These are phyloP conservation scores for Heliconius charithonia DNA, from an alignment of 2,888 invertebrate species.

Conservation along the genomic window DNA sequence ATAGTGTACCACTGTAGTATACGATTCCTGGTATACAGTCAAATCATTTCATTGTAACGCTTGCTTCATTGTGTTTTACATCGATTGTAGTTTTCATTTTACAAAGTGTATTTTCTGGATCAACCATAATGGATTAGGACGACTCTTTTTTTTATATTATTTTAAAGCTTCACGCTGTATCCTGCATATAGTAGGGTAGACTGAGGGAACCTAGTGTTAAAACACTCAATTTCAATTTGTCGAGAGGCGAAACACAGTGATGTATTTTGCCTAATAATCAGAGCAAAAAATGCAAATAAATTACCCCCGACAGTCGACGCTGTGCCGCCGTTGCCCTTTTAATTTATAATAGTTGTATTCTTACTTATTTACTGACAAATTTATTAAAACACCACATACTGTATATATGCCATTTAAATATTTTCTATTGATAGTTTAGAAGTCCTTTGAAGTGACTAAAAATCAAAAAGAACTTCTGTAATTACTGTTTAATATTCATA, in stretches of 20 bases:
- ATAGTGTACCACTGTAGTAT: not conserved
- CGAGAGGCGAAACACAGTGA: too few species aligned
- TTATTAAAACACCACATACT: not conserved
- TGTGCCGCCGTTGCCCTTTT: not conserved
- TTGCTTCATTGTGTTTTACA: conserved; percentile 7
- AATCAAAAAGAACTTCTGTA: conserved; percentile 28
- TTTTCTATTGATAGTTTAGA: not conserved
- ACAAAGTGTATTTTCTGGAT: not conserved
- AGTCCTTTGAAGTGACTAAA: not conserved
- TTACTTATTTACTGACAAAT: too few species aligned
- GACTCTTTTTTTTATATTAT: too few species aligned
- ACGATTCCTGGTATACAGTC: not conserved
- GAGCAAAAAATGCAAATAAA: too few species aligned
- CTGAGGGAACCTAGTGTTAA: too few species aligned
- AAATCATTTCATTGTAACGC: not conserved
- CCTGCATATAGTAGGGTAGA: too few species aligned
- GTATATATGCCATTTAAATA: not conserved
- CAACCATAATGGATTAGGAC: not conserved
- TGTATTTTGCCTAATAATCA: too few species aligned
- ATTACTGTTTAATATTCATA: conserved; percentile 4
- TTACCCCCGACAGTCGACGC: too few species aligned
- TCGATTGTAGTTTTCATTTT: conserved; percentile 1
- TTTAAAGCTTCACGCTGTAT: too few species aligned
- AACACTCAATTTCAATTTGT: too few species aligned
- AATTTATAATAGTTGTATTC: too few species aligned